These are phyloP conservation scores for Drosophila affinis DNA, from an alignment of 2,888 invertebrate species.

Conservation along the genomic window DNA sequence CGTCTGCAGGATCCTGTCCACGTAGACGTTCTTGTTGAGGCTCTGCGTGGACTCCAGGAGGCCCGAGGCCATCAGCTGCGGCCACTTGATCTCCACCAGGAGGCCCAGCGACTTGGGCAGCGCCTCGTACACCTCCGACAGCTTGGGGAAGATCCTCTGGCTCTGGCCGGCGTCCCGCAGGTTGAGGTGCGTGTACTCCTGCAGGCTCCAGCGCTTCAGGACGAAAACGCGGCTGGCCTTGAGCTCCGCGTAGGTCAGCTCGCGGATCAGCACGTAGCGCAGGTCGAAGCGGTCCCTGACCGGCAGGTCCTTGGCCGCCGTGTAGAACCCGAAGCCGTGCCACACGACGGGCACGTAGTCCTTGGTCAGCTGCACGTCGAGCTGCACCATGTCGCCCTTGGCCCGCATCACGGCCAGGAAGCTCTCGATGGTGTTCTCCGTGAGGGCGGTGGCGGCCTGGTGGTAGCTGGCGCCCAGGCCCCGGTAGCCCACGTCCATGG, in stretches of 20 bases:
- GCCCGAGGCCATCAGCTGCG: conserved; percentile 93
- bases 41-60: conserved; percentile 91
- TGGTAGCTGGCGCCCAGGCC: conserved; percentile 94
- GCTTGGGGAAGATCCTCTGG: conserved; percentile 95
- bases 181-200: conserved; percentile 88
- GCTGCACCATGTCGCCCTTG: conserved; percentile 98
- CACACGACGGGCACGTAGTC: conserved; percentile 97
- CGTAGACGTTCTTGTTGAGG: conserved; percentile 94
- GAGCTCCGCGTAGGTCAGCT: conserved; percentile 94
- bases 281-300: conserved; percentile 90
- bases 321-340: conserved; percentile 93
- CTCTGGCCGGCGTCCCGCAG: conserved; percentile 86
- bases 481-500: conserved; percentile 96
- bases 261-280: conserved; percentile 95
- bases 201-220: conserved; percentile 87
- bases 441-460: conserved; percentile 88
- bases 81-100: conserved; percentile 98
- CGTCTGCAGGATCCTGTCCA: conserved; percentile 92
- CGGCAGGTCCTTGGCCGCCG: conserved; percentile 86
- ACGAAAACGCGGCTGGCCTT: conserved; percentile 94
- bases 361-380: conserved; percentile 98
- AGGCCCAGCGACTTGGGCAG: conserved; percentile 94
- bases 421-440: conserved; percentile 97
- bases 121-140: conserved; percentile 90
- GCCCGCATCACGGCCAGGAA: conserved; percentile 93